These are phyloP conservation scores for Silurus meridionalis DNA, from an alignment of 2,113 vertebrate genomes.

Conservation along the genomic window DNA sequence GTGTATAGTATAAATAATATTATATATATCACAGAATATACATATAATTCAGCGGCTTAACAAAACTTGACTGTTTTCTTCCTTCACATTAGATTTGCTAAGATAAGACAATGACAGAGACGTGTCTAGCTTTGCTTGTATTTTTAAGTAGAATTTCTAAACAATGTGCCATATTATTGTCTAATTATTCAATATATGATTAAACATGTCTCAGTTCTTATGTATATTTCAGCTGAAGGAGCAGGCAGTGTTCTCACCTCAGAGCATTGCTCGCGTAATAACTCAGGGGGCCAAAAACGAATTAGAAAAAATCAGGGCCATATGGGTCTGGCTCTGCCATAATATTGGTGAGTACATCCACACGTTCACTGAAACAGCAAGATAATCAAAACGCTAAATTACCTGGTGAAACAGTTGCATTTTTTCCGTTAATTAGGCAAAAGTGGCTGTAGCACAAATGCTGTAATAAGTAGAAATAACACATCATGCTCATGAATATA, in stretches of 20 bases:
- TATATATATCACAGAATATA: too few relatives aligned
- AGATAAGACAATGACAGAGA: background rate
- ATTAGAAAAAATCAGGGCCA: slow-evolving; percentile 72
- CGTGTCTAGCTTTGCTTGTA: background rate
- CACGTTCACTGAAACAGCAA: background rate
- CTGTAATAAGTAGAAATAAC: background rate
- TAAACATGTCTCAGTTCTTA: background rate
- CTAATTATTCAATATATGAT: background rate
- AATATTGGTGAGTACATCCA: slow-evolving; percentile 70
- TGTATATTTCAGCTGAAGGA: slow-evolving; percentile 69
- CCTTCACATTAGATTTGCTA: background rate
- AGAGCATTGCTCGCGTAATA: slow-evolving; percentile 66
- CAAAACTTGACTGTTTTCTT: background rate
- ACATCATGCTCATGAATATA: background rate
- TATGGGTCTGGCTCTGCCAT: slow-evolving; percentile 83
- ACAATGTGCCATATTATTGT: background rate
- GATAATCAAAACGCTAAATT: background rate
- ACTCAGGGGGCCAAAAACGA: slow-evolving; percentile 66
- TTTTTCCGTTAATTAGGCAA: background rate
- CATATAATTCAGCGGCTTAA: background rate
- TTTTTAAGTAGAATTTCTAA: background rate
- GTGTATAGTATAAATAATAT: background rate
- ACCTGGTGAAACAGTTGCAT: background rate
- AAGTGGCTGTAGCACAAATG: background rate
- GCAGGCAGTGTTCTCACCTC: slow-evolving; percentile 58